phyloP scores from a whole-genome alignment of 2,797 vertebrate genomes.

The Megalops cyprinoides region DNA sequence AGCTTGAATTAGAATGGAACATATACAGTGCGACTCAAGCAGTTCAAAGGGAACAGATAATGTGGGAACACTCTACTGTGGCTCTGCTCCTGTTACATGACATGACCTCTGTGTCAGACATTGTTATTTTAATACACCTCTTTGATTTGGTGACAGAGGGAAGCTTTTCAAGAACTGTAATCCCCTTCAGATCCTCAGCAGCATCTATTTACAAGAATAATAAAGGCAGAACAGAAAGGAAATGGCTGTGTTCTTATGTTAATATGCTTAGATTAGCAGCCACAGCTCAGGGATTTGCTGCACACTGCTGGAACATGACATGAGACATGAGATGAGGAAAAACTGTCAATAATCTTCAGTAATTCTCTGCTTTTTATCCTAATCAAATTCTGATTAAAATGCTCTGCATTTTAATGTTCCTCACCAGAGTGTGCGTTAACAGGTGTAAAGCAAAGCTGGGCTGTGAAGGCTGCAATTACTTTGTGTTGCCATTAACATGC shows the following conservation, averaged over 20 bases:
- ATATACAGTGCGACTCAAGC: too few species aligned
- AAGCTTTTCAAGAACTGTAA: constrained; percentile 22
- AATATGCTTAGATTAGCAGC: constrained; percentile 42
- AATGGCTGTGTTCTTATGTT: constrained; percentile 39
- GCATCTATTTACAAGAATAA: constrained; percentile 39
- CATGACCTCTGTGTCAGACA: neutral
- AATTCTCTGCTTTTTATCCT: constrained; percentile 31
- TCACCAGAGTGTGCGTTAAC: neutral
- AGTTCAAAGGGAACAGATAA: too few species aligned
- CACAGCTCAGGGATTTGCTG: constrained; percentile 37
- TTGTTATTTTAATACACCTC: neutral
- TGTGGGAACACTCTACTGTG: neutral
- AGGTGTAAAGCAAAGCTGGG: too few species aligned
- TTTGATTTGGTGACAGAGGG: constrained; percentile 40
- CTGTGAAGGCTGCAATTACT: too few species aligned
- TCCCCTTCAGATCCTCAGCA: constrained; percentile 24
- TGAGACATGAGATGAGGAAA: constrained; percentile 41
- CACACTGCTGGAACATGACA: constrained; percentile 36
- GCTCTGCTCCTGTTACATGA: neutral
- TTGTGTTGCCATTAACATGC: neutral
- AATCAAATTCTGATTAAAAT: constrained; percentile 2
- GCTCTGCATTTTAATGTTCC: constrained; percentile 1
- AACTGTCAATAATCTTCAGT: constrained; percentile 40
- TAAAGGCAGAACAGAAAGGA: constrained; percentile 34
- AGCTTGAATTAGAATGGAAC: too few species aligned